Base-by-base conservation (phyloP, 1,140 invertebrate species). In the Drosophila insularis region DNA sequence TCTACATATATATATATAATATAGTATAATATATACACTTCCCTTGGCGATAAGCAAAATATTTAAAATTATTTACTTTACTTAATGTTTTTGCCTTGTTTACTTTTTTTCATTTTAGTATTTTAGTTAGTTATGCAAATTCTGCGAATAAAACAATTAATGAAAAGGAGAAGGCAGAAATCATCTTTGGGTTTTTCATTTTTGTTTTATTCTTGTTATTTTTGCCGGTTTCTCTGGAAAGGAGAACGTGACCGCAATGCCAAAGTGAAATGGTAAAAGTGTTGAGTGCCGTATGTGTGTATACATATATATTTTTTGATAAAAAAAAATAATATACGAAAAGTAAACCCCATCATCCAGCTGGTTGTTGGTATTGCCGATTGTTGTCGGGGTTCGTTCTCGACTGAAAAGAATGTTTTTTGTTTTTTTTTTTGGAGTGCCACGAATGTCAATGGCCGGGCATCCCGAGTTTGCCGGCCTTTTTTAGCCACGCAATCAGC, bases 401-500 rank as follows among this genome's bases (percentile, higher is more conserved):
- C 40, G 50, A 43, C 58, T 46, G 17, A 19, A 74, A 77, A 76
- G 67, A 76, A 76, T 77, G 17, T 46, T 14, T 8, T 17, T 7
- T 46, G 7, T 21, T 21, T 14, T 50, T 21, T 46, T 46, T 50
- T 76, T 77, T 77, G 74, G 73, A 76, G 74, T 77, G 73, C 61
- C 67, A 71, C 71, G 72, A 78, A 86, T 50, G 82, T 86, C 82
- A 86, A 86, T 66, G 82, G 54, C 82, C 81, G 71, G 68, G 74
- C 67, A 72, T 64, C 54, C 73, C 71, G 60, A 35, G 32, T 63
- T 78, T 75, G 82, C 74, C 81, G 71, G 82, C 75, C 76, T 72
- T 89, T 82, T 86, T 87, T 81, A 86, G 82, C 84, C 84, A 87
- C 82, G 84, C 82, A 78, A 85, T 74, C 84, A 75, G 64, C 81